A percentile compares a stretch with the other conserved stretches of the same genome.
Evolutionary conservation across 2,113 vertebrate species (phyloP).

Genomic region (Rhinogobius similis): DNA sequence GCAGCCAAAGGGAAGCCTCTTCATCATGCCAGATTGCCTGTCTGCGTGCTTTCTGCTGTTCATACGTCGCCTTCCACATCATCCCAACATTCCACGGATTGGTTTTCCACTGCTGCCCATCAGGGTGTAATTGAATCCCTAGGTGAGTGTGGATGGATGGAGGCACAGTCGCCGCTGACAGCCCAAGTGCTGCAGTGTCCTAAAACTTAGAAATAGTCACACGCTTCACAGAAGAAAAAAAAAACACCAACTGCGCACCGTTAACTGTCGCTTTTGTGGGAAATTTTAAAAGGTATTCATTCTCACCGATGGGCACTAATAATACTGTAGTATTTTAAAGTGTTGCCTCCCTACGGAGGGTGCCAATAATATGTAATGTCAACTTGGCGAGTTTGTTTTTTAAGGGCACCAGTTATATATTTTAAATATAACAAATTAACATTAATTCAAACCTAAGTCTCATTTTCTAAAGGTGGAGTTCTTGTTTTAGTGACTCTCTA

Average conservation of each 20-base stretch:
- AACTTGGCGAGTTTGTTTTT: too few species aligned
- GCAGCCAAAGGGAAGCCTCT: constrained; percentile 57
- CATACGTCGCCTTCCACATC: constrained; percentile 53
- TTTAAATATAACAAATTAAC: too few species aligned
- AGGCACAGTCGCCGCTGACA: constrained; percentile 47
- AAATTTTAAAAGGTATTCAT: too few species aligned
- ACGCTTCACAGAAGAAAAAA: constrained; percentile 44
- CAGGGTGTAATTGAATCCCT: constrained; percentile 72
- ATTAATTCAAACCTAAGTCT: too few species aligned
- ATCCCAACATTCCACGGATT: constrained; percentile 63
- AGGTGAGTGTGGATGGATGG: constrained; percentile 69
- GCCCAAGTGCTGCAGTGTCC: constrained; percentile 32
- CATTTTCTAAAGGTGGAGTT: too few species aligned
- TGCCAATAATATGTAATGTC: too few species aligned
- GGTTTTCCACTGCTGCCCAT: constrained; percentile 73
- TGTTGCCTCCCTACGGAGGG: too few species aligned
- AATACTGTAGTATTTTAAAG: too few species aligned
- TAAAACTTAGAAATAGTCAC: constrained; percentile 51
- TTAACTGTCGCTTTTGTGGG: constrained; percentile 13
- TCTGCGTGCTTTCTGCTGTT: constrained; percentile 52
- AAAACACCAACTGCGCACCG: not conserved
- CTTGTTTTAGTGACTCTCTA: too few species aligned
- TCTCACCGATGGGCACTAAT: too few species aligned
- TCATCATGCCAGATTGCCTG: constrained; percentile 80
- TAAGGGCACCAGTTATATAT: too few species aligned